phyloP scores from a whole-genome alignment of 1,140 invertebrate genomes.

The Hypsibius dujardini region DNA sequence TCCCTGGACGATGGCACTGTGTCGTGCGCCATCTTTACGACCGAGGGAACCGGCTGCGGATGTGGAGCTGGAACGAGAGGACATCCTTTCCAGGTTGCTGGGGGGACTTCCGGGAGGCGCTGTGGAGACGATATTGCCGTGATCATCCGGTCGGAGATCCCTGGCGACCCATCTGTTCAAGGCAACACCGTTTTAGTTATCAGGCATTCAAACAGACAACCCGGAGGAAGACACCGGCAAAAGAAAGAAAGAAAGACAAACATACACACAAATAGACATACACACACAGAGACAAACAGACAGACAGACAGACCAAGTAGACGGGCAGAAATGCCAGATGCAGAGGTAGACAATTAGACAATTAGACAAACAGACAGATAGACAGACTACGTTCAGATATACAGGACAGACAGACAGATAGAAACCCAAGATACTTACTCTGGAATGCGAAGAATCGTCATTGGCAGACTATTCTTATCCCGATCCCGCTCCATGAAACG shows the following conservation, averaged over 20 bases:
- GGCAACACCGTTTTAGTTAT: too few relatives aligned
- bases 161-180: not conserved
- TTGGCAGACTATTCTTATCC: not conserved
- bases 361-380: too few relatives aligned
- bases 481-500: conserved; percentile 14
- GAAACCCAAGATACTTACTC: not conserved
- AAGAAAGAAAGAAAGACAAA: too few relatives aligned
- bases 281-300: too few relatives aligned
- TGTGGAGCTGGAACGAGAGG: not conserved
- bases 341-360: too few relatives aligned
- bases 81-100: not conserved
- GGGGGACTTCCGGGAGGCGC: conserved; percentile 2
- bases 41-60: not conserved
- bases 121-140: conserved; percentile 4
- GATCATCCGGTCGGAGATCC: not conserved
- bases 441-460: conserved; percentile 16
- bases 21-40: not conserved
- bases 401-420: too few relatives aligned
- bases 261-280: too few relatives aligned
- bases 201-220: too few relatives aligned
- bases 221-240: too few relatives aligned
- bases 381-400: too few relatives aligned
- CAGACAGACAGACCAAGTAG: too few relatives aligned
- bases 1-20: not conserved
- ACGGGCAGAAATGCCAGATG: too few relatives aligned